A percentile compares a stretch with the other conserved stretches of the same genome.
These are phyloP conservation scores for Meliscaeva auricollis DNA, from an alignment of 2,888 invertebrate genomes.

Conservation along the genomic window DNA sequence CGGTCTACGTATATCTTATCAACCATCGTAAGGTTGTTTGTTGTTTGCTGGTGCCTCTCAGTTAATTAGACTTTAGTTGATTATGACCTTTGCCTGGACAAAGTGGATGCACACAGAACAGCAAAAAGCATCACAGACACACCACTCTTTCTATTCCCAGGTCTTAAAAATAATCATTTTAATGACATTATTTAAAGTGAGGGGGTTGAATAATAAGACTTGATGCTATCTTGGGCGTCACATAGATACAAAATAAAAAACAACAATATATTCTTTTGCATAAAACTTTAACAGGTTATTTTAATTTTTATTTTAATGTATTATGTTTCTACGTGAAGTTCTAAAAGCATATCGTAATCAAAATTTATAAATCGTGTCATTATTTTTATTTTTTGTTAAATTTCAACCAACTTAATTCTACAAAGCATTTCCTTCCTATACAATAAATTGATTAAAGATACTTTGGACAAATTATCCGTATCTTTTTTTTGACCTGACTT, in stretches of 20 bases:
- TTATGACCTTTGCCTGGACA: conserved; percentile 60
- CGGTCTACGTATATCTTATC: conserved; percentile 26
- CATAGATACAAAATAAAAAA: background rate
- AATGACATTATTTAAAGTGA: conserved; percentile 49
- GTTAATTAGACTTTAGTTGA: conserved; percentile 65
- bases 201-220: conserved; percentile 39
- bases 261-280: background rate
- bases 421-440: too few species aligned
- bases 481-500: too few species aligned
- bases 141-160: conserved; percentile 17
- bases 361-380: too few species aligned
- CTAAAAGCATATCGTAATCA: too few species aligned
- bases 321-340: too few species aligned
- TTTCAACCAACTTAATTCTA: too few species aligned
- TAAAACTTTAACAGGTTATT: too few species aligned
- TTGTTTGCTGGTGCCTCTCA: conserved; percentile 29
- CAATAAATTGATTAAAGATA: too few species aligned
- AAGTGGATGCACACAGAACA: conserved; percentile 41
- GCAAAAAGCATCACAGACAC: background rate
- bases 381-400: too few species aligned
- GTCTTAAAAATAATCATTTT: conserved; percentile 34
- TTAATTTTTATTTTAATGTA: too few species aligned
- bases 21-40: conserved; percentile 11
- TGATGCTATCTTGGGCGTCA: conserved; percentile 29
- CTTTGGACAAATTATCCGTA: too few species aligned